Conservation (phyloP, 2,797 vertebrate species). For the Poecilia gillii region DNA sequence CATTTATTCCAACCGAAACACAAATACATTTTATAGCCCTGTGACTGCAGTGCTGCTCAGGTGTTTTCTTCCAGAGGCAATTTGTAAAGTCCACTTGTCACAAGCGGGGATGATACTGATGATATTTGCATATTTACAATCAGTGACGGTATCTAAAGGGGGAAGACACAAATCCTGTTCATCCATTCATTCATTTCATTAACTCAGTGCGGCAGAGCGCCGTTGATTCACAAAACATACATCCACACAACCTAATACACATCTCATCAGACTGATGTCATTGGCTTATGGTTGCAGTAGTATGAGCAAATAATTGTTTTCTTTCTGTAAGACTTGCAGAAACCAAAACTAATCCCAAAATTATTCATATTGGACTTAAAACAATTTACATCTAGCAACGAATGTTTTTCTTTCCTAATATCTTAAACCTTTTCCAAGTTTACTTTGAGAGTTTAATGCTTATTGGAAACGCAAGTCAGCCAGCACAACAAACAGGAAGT, state of each 20-base stretch:
- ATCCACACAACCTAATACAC: background rate
- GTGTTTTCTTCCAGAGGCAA: constrained; percentile 4
- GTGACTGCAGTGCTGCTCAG: background rate
- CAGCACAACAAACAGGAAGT: background rate
- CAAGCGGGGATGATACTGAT: background rate
- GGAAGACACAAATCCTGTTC: constrained; percentile 3
- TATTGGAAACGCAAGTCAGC: background rate
- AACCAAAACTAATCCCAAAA: background rate
- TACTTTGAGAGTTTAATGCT: background rate
- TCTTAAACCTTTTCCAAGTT: background rate
- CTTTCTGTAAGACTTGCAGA: background rate
- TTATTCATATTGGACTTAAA: background rate
- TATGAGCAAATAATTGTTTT: background rate
- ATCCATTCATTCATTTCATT: background rate
- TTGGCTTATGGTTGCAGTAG: background rate
- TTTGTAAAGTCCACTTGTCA: constrained; percentile 4
- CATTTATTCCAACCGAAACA: background rate
- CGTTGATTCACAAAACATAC: background rate
- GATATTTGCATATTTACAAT: constrained; percentile 5
- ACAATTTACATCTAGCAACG: background rate
- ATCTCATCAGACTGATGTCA: constrained; percentile 2
- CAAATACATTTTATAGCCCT: background rate
- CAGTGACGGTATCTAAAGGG: background rate
- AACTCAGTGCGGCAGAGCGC: background rate
- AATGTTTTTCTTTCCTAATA: background rate